phyloP scores from a whole-genome alignment of 2,888 invertebrate genomes.

The Synergus laeviventris region DNA sequence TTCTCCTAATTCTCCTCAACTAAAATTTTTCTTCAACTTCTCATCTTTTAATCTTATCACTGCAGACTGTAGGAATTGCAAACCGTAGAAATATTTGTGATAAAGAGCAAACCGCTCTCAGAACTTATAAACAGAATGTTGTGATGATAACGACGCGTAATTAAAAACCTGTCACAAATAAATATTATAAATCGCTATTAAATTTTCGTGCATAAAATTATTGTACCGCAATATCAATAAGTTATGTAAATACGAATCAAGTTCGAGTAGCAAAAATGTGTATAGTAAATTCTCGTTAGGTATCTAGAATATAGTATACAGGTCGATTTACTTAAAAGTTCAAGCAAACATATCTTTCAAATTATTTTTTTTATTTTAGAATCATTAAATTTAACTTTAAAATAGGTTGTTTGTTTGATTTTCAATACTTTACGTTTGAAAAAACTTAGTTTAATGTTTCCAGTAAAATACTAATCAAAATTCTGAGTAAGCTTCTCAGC shows the following conservation, averaged over 20 bases:
- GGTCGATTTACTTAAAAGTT: not conserved
- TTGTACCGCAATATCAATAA: not conserved
- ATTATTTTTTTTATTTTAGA: not conserved
- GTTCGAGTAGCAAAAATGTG: not conserved
- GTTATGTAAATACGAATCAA: not conserved
- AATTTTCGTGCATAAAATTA: not conserved
- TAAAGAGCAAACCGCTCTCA: slow-evolving; percentile 8
- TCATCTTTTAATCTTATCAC: slow-evolving; percentile 50
- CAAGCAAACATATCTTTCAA: not conserved
- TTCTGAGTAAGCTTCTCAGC: slow-evolving; percentile 45
- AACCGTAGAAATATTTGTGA: slow-evolving; percentile 44
- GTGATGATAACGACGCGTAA: slow-evolving; percentile 5
- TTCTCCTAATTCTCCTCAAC: not conserved
- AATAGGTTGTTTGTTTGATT: not conserved
- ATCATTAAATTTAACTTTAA: not conserved
- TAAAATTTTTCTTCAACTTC: not conserved
- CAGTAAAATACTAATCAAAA: slow-evolving; percentile 2
- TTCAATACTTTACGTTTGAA: not conserved
- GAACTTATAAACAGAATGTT: slow-evolving; percentile 14
- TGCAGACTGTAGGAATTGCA: slow-evolving; percentile 66
- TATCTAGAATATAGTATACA: not conserved
- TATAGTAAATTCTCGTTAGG: not conserved
- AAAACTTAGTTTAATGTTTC: not conserved
- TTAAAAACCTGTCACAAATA: not conserved
- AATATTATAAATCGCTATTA: not conserved